Evolutionary conservation across 2,113 vertebrate species (phyloP).

Genomic region (Lethenteron camtschaticum): DNA sequence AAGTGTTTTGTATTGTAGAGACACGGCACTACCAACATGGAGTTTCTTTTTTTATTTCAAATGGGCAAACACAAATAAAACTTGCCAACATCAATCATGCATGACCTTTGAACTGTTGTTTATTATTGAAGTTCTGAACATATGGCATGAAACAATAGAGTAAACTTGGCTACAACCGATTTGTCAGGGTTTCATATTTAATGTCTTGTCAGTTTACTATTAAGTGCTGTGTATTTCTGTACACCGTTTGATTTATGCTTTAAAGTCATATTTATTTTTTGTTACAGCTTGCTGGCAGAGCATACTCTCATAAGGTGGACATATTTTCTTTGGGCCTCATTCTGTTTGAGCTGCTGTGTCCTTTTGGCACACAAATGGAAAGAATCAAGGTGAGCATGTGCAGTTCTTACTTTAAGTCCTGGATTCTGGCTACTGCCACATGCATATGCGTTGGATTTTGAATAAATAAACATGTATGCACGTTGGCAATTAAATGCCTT

Average conservation of each 20-base stretch:
- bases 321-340: conserved; percentile 94
- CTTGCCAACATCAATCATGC: no score
- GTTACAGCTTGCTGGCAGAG: conserved; percentile 68
- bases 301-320: conserved; percentile 93
- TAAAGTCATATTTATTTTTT: background rate
- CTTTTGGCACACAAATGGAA: conserved; percentile 93
- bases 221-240: background rate
- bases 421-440: no score
- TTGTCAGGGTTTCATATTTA: no score
- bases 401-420: background rate
- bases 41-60: no score
- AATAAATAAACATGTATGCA: background rate
- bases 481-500: background rate
- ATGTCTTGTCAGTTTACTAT: background rate
- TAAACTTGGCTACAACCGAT: no score
- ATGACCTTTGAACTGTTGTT: no score
- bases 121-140: no score
- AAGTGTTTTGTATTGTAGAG: no score
- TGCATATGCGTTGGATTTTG: no score
- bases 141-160: no score
- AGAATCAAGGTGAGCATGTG: conserved; percentile 46
- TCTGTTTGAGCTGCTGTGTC: conserved; percentile 78
- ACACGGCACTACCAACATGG: no score
- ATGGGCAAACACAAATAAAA: no score
- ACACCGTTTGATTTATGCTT: background rate